Base-by-base conservation (phyloP, 1,140 invertebrate genomes). In the Heterodera carotae region DNA sequence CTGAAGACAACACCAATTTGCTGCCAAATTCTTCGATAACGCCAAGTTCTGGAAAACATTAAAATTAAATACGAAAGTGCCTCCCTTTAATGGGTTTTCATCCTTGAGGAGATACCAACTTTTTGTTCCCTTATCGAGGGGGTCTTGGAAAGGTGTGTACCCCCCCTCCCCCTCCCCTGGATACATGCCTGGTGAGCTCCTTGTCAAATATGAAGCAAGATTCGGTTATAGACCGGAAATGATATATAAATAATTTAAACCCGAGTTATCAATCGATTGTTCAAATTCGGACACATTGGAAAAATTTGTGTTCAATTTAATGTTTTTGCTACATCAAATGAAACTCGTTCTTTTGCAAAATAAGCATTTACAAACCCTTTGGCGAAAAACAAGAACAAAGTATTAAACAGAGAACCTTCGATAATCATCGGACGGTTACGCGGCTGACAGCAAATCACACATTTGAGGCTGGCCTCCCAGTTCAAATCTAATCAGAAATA, bases 401-500 rank as follows among this genome's bases (percentile, higher is more conserved):
- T n/a, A n/a, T n/a, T n/a, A n/a, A n/a, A n/a, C n/a, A n/a, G n/a
- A 22, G 29, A 74, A 74, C 71, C 77, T 73, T 78, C 77, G 64
- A 78, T 78, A 15, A 77, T 31, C 62, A 78, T 59, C 29, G 77
- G 76, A 22, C 66, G 48, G 25, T 34, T 79, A 27, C 78, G 33
- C 80, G 78, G 77, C 25, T 69, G 59, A 27, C 60, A 70, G 48
- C 78, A 79, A 1, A 79, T 43, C 29, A 64, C 69, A 33, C 78
- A 79, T 64, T 79, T 79, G 31, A 68, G 25, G 10, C 62, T 62
- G 62, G 66, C 60, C 33, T 70, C 53, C 25, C 48, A 79, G 64
- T 79, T 79, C 15, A 77, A 25, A 33, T 71, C 48, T 56, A 15
- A 56, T n/a, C n/a, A 56, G 5, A 15, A 56, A 22, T 22, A 43